A percentile compares a stretch with the other conserved stretches of the same genome.
Evolutionary conservation across 2,888 invertebrate species (phyloP).

Genomic region (Aethes cnicana): DNA sequence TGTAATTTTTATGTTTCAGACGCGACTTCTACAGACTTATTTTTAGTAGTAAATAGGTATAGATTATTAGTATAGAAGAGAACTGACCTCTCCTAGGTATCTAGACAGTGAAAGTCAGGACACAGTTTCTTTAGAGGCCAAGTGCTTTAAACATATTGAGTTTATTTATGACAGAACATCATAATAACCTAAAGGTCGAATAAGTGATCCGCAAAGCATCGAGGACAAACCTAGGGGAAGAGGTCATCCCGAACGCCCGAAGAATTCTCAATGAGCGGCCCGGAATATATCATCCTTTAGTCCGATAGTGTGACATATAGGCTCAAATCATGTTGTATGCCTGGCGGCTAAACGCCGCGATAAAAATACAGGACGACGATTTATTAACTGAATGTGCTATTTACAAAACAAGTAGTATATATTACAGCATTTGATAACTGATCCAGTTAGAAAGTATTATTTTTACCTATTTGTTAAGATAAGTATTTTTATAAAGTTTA

Average conservation of each 20-base stretch:
- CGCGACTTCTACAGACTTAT: too few species aligned
- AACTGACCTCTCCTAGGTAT: too few species aligned
- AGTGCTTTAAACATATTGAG: slow-evolving; percentile 21
- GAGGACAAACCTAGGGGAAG: slow-evolving; percentile 55
- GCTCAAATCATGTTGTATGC: slow-evolving; percentile 27
- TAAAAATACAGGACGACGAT: slow-evolving; percentile 32
- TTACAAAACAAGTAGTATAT: too few species aligned
- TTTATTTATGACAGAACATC: slow-evolving; percentile 52
- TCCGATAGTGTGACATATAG: slow-evolving; percentile 29
- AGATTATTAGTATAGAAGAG: too few species aligned
- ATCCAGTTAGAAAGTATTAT: too few species aligned
- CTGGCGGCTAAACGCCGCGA: slow-evolving; percentile 24
- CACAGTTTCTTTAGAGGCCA: too few species aligned
- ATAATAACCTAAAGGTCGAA: slow-evolving; percentile 48
- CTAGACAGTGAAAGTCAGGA: too few species aligned
- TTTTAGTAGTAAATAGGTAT: too few species aligned
- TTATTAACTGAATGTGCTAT: slow-evolving; percentile 36
- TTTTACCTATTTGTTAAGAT: too few species aligned
- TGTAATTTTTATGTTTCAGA: too few species aligned
- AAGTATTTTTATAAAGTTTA: too few species aligned
- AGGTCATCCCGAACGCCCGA: slow-evolving; percentile 56
- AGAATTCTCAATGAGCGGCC: slow-evolving; percentile 58
- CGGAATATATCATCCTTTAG: slow-evolving; percentile 53
- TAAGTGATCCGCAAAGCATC: slow-evolving; percentile 54
- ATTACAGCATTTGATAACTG: too few species aligned